Conservation (phyloP, 2,888 invertebrate genomes). For the Athalia circularis region DNA sequence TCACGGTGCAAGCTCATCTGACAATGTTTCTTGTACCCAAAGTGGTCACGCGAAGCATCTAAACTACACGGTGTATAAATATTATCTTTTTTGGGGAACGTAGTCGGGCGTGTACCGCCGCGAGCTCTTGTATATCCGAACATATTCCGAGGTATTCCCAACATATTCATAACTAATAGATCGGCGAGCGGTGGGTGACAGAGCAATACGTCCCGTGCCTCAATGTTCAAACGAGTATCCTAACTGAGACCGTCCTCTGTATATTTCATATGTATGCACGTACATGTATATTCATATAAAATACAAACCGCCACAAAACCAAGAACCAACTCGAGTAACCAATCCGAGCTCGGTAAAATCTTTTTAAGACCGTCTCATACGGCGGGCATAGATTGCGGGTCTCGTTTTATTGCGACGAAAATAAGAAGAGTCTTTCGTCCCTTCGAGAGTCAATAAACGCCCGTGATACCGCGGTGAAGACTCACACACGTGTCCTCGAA, state of each 20-base stretch:
- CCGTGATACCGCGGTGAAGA: constrained; percentile 12
- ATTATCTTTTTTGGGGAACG: constrained; percentile 46
- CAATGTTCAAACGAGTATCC: constrained; percentile 62
- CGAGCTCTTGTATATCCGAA: constrained; percentile 57
- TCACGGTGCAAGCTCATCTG: constrained; percentile 26
- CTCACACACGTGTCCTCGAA: background rate
- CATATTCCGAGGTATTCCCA: constrained; percentile 48
- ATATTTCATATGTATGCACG: constrained; percentile 15
- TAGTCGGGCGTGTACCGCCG: constrained; percentile 69
- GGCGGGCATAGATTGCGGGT: background rate
- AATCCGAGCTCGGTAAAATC: constrained; percentile 15
- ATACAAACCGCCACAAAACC: constrained; percentile 7
- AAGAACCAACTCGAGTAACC: constrained; percentile 15
- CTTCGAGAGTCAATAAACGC: background rate
- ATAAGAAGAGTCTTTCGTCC: constrained; percentile 21
- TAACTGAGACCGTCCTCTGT: constrained; percentile 26
- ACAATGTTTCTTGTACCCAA: constrained; percentile 31
- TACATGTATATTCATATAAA: background rate
- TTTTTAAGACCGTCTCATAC: constrained; percentile 38
- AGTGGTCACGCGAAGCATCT: constrained; percentile 38
- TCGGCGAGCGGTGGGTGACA: constrained; percentile 70
- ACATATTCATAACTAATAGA: constrained; percentile 73
- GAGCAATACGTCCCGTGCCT: constrained; percentile 72
- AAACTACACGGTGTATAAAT: constrained; percentile 39
- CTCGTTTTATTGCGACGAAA: background rate